Percentiles rank a stretch among this genome's conserved stretches.
These are phyloP conservation scores for Panagrolaimus sp. DNA, from an alignment of 1,140 invertebrate species.

Conservation along the genomic window DNA sequence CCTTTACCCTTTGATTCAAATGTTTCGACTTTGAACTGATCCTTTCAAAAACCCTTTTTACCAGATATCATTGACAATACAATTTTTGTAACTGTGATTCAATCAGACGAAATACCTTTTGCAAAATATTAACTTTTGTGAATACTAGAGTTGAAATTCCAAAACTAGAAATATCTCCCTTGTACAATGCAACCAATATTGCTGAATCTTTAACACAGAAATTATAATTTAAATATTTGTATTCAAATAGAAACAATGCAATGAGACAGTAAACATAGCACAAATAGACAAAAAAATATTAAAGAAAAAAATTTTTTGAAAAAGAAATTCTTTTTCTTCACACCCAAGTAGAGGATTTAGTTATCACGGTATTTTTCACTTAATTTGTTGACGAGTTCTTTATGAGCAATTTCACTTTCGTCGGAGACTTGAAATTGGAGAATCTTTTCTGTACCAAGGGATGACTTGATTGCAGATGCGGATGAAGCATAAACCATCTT, in stretches of 20 bases:
- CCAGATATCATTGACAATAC: no score
- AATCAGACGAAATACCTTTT: no score
- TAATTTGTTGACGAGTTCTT: slow-evolving; percentile 52
- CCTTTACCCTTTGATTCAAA: no score
- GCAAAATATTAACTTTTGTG: no score
- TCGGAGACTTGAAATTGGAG: slow-evolving; percentile 59
- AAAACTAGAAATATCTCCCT: no score
- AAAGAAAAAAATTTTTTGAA: no score
- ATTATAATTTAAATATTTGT: background rate
- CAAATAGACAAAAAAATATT: background rate
- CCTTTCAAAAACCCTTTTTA: no score
- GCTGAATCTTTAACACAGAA: no score
- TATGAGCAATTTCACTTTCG: slow-evolving; percentile 56
- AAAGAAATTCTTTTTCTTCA: background rate
- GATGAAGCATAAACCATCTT: slow-evolving; percentile 61
- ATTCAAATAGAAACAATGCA: background rate
- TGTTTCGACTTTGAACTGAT: no score
- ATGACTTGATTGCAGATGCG: slow-evolving; percentile 60
- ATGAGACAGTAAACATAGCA: slow-evolving; percentile 13
- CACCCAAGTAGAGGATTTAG: slow-evolving; percentile 28
- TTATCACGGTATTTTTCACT: slow-evolving; percentile 57
- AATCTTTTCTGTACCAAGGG: slow-evolving; percentile 59
- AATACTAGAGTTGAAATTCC: no score
- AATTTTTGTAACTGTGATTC: no score
- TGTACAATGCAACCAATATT: no score